A percentile compares a stretch with the other conserved stretches of the same genome.
phyloP scores from a whole-genome alignment of 1,140 invertebrate genomes.

The Bemisia tabaci region DNA sequence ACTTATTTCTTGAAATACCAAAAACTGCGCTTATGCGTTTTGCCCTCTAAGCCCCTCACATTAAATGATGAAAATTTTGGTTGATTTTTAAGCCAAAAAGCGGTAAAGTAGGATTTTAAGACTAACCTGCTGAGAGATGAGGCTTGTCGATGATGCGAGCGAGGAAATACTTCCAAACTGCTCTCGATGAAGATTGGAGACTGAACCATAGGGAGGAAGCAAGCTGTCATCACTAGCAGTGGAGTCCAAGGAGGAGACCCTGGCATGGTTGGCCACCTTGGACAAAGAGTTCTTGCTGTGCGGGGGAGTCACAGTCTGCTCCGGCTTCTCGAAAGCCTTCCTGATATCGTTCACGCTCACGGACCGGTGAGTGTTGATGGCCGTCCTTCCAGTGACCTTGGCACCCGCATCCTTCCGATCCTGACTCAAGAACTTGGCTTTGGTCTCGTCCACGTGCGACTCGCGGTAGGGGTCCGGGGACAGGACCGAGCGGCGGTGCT shows the following conservation, averaged over 20 bases:
- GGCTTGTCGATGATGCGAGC: constrained; percentile 43
- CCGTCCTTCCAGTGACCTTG: neutral
- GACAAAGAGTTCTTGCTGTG: constrained; percentile 8
- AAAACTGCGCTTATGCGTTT: no score
- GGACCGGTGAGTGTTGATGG: constrained; percentile 16
- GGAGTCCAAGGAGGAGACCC: constrained; percentile 36
- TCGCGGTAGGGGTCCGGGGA: neutral
- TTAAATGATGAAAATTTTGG: no score
- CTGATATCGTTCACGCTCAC: constrained; percentile 43
- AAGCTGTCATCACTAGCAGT: constrained; percentile 35
- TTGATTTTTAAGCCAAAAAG: no score
- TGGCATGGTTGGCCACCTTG: constrained; percentile 23
- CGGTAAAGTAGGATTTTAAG: no score
- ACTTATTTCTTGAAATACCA: no score
- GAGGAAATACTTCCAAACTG: constrained; percentile 48
- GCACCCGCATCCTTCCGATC: neutral
- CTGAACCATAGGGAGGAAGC: constrained; percentile 29
- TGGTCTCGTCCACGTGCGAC: neutral
- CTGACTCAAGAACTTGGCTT: neutral
- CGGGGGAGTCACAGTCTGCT: constrained; percentile 12
- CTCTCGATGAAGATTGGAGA: constrained; percentile 31
- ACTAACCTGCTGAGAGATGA: constrained; percentile 43
- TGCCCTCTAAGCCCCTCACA: no score
- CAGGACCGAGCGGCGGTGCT: neutral
- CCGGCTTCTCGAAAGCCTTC: constrained; percentile 42